A percentile compares a stretch with the other conserved stretches of the same genome.
phyloP scores from a whole-genome alignment of 2,888 invertebrate species.

The Gymnocheta viridis region DNA sequence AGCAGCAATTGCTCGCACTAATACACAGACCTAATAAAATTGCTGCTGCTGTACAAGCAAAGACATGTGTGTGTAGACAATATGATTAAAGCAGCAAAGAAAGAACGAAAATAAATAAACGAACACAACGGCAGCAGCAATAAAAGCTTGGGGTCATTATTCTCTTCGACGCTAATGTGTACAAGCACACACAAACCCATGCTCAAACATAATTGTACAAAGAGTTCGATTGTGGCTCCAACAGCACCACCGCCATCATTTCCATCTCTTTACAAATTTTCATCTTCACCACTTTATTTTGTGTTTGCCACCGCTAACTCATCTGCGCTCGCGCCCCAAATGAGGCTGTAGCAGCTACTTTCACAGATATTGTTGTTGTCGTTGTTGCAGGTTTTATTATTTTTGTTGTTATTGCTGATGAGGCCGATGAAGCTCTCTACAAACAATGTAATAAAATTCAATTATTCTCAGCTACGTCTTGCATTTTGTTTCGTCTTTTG shows the following conservation, averaged over 20 bases:
- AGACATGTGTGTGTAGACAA: slow-evolving; percentile 57
- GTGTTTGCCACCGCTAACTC: slow-evolving; percentile 57
- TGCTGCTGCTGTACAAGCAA: slow-evolving; percentile 18
- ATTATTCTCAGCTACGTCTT: slow-evolving; percentile 81
- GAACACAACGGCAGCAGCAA: slow-evolving; percentile 74
- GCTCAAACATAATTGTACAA: slow-evolving; percentile 32
- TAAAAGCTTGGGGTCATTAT: slow-evolving; percentile 81
- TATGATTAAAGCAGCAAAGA: slow-evolving; percentile 71
- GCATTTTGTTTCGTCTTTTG: slow-evolving; percentile 80
- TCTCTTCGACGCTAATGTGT: slow-evolving; percentile 76
- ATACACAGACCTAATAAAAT: slow-evolving; percentile 15
- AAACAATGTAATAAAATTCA: slow-evolving; percentile 82
- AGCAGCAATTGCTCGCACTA: slow-evolving; percentile 50
- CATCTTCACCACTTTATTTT: slow-evolving; percentile 52
- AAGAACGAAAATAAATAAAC: slow-evolving; percentile 46
- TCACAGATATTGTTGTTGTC: slow-evolving; percentile 30
- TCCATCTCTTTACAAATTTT: slow-evolving; percentile 16
- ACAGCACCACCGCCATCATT: slow-evolving; percentile 33
- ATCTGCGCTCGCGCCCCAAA: slow-evolving; percentile 66
- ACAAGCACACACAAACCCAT: slow-evolving; percentile 66
- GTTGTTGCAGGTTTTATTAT: slow-evolving; percentile 27
- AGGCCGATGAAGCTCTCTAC: slow-evolving; percentile 73
- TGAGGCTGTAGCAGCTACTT: slow-evolving; percentile 63
- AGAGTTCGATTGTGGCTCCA: slow-evolving; percentile 45
- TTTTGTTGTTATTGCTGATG: slow-evolving; percentile 56